Evolutionary conservation across 2,888 invertebrate genomes (phyloP).

Genomic region (Tetranychus piercei): DNA sequence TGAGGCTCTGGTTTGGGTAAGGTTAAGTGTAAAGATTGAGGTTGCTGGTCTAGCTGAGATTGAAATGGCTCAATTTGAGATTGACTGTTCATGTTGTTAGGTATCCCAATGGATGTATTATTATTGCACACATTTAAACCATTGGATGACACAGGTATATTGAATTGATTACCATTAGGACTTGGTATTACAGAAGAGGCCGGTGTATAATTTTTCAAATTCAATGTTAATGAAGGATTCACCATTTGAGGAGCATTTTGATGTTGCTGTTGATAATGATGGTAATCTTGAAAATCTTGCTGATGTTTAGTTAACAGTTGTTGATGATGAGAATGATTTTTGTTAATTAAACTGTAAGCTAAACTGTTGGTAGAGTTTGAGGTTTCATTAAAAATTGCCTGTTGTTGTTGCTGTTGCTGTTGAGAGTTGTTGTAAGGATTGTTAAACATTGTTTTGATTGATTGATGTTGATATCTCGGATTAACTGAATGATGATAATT

Average conservation of each 20-base stretch:
- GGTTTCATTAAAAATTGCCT: neutral
- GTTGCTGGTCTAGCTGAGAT: neutral
- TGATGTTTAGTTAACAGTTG: neutral
- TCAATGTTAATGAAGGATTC: neutral
- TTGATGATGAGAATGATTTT: neutral
- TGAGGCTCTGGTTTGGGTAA: neutral
- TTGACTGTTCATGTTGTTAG: too few relatives aligned
- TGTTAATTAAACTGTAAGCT: neutral
- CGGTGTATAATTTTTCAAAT: neutral
- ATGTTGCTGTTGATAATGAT: neutral
- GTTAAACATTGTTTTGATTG: neutral
- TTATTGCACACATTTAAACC: neutral
- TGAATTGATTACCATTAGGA: neutral
- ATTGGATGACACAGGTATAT: neutral
- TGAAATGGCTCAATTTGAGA: too few relatives aligned
- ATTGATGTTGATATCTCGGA: neutral
- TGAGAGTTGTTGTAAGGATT: neutral
- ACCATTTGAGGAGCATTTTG: neutral
- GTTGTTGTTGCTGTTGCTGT: neutral
- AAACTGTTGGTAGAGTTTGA: neutral
- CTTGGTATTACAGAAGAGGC: neutral
- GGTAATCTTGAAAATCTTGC: neutral
- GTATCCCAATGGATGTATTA: neutral
- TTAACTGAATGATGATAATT: neutral
- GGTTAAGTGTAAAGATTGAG: neutral